Base-by-base conservation (phyloP, 2,888 invertebrate species). In the Tinea pellionella region DNA sequence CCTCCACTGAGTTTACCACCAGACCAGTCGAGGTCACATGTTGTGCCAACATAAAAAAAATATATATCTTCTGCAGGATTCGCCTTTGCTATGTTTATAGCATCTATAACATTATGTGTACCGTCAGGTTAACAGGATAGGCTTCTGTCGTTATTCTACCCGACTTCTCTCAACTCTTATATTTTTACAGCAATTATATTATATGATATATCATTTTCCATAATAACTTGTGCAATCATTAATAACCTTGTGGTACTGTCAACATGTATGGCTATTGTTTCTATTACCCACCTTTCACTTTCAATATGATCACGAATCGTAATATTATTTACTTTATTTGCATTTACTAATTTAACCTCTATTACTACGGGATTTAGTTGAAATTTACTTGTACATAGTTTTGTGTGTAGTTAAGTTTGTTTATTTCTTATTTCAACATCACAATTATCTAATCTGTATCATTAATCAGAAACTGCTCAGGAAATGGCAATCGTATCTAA, bases 261-360 rank as follows among this genome's bases (percentile, higher is more conserved):
- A 68, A 70, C 68, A 70, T 63, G 65, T 66, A 63, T 65, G 65
- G 63, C 64, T 62, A 69, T 69, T 69, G 68, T 71, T 66, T 69
- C 66, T 66, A 64, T 24, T 57, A 64, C 63, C 65, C 68, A 68
- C 68, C 78, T 78, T 78, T 78, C 78, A 77, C 78, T 78, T 75
- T 75, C 69, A 61, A 67, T 72, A 66, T 61, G 11, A 32, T 57
- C 29, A 55, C 29, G 24, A 47, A 47, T 47, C 9, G 47, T 47
- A 16, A 47, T 15, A 47, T 15, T 47, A 37, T 37, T 37, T 37
- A 37, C 37, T 37, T 37, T 37, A 37, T 37, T 37, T 9, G 9
- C n/a, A 37, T 37, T 37, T 12, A 12, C 37, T 37, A 37, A 6
- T 12, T 37, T 37, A 37, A 37, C n/a, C 37, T 37, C n/a, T 37